Evolutionary conservation across 2,888 invertebrate species (phyloP), one percentile per base, ranked within the genome.

Genomic region (Ormyrus rosae): DNA sequence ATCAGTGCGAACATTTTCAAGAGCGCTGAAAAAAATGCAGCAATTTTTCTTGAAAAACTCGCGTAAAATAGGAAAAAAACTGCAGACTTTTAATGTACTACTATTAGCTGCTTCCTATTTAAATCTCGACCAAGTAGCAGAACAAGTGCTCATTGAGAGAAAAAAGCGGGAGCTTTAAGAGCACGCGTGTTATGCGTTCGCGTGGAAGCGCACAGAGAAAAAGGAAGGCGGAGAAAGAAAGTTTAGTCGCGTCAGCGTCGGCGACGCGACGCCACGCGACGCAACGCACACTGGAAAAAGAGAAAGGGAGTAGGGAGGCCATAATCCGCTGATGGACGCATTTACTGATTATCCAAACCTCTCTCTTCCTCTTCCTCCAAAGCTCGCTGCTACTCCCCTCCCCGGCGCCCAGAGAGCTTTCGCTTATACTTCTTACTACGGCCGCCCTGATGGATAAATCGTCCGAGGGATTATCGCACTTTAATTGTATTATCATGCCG

Each of bases 321-420:
- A 86, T 87, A 88, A 88, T 88, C 88, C 87, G 86, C 87, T 87
- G 88, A 88, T 88, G 88, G 88, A 88, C 88, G 87, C 88, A 88
- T 88, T 87, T 87, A 87, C 88, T 88, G 88, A 88, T 88, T 88
- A 87, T 86, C 87, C 86, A 85, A 85, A 85, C 85, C 85, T 85
- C 85, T 84, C 83, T 82, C 64, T 68, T 61, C 55, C 74, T 55
- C 68, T 65, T 68, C 34, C 34, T 34, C 34, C 34, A 34, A 34
- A 34, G 34, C 55, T 58, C 67, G 8, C 51, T n/a, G 60, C 68
- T 34, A 34, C 60, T 70, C 13, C 56, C 80, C n/a, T 75, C 61
- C 73, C 73, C 63, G 53, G 50, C 83, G 84, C 83, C 83, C 84
- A 83, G 82, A 82, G 84, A 86, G 85, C 86, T 85, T 86, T 87